Conservation (phyloP, 2,113 vertebrate genomes). For the Oreochromis tanganicae region DNA sequence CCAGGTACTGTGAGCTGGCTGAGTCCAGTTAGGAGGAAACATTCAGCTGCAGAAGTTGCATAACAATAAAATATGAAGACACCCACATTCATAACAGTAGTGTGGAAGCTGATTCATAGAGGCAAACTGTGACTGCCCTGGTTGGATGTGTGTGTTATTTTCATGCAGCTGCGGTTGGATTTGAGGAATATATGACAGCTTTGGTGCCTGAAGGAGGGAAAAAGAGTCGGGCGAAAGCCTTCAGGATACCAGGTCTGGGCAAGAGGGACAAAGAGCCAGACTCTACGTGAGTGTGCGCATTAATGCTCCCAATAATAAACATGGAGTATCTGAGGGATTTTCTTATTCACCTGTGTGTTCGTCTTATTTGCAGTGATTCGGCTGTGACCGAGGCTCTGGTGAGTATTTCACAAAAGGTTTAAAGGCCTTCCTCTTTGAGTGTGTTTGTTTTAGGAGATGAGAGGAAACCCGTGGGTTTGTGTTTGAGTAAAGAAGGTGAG, state of each 20-base stretch:
- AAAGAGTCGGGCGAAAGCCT: conserved; percentile 83
- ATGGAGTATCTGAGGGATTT: background rate
- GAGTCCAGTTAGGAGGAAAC: background rate
- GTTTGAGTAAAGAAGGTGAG: background rate
- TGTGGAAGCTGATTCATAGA: background rate
- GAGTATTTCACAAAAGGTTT: conserved; percentile 31
- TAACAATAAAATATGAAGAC: background rate
- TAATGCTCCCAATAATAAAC: background rate
- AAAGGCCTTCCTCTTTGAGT: background rate
- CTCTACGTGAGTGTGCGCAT: conserved; percentile 69
- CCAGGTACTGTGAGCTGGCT: conserved; percentile 72
- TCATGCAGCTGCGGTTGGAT: conserved; percentile 77
- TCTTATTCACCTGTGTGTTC: background rate
- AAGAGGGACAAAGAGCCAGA: conserved; percentile 83
- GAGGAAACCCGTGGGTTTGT: background rate
- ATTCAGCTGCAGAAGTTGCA: background rate
- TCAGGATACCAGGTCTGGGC: conserved; percentile 86
- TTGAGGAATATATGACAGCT: conserved; percentile 80
- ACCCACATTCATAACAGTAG: background rate
- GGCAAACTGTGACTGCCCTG: background rate
- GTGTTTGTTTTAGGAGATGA: background rate
- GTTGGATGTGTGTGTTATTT: background rate
- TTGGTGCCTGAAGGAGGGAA: conserved; percentile 74
- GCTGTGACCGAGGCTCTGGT: conserved; percentile 56
- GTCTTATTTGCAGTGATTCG: conserved; percentile 57